Conservation (phyloP, 2,888 invertebrate genomes). For the Polylopha cassiicola region DNA sequence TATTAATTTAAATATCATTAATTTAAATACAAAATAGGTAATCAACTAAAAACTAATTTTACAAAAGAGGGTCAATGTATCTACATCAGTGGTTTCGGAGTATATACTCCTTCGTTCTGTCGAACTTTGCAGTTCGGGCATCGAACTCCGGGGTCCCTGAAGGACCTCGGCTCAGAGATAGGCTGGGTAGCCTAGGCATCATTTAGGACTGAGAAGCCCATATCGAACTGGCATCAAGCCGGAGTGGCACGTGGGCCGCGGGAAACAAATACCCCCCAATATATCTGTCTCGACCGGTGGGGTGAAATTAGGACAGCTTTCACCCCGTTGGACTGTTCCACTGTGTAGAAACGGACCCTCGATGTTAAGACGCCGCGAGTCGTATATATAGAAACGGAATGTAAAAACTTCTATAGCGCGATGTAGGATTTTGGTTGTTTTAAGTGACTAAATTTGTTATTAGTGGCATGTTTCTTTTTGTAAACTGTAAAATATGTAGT, state of each 20-base stretch:
- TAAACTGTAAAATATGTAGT: too few species aligned
- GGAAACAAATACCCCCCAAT: slow-evolving; percentile 14
- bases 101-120: neutral
- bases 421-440: slow-evolving; percentile 3
- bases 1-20: too few species aligned
- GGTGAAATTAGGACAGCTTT: slow-evolving; percentile 12
- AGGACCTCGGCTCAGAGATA: too few species aligned
- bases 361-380: neutral
- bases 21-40: too few species aligned
- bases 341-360: slow-evolving; percentile 17
- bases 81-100: slow-evolving; percentile 6
- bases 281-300: slow-evolving; percentile 9
- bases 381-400: neutral
- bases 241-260: neutral
- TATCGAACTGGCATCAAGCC: neutral
- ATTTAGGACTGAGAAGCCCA: neutral
- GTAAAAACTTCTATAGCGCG: slow-evolving; percentile 9
- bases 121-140: too few species aligned
- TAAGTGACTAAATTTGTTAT: too few species aligned
- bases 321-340: slow-evolving; percentile 12
- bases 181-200: neutral
- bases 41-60: neutral
- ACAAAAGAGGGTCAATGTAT: slow-evolving; percentile 11
- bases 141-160: slow-evolving; percentile 5
- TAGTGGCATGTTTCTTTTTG: too few species aligned